These are phyloP conservation scores for Echinops telfairi DNA, from an alignment of 2,113 vertebrate species.

Conservation along the genomic window DNA sequence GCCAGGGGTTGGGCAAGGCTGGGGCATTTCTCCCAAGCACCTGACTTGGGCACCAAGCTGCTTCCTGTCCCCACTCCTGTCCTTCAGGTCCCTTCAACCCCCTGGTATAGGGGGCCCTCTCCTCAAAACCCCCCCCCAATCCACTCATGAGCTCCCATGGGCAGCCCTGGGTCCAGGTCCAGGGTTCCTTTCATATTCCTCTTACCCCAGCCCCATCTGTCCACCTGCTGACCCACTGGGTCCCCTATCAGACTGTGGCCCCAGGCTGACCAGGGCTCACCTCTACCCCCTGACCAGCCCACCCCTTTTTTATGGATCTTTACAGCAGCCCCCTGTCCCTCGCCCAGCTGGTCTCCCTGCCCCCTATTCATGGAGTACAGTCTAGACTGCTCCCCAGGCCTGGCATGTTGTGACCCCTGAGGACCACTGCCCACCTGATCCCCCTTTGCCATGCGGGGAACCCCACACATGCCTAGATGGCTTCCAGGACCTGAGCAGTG, in stretches of 20 bases:
- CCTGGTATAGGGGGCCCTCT: background rate
- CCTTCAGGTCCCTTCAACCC: rapidly evolving
- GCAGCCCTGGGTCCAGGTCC: rapidly evolving
- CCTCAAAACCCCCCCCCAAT: background rate
- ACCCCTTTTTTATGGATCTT: background rate
- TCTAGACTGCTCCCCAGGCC: background rate
- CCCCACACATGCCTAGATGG: rapidly evolving
- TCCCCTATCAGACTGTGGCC: background rate
- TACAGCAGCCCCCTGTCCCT: background rate
- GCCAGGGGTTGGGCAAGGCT: too few species aligned
- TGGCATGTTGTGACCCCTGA: rapidly evolving
- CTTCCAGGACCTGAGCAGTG: background rate
- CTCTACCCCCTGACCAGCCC: background rate
- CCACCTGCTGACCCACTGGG: background rate
- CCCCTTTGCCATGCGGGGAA: background rate
- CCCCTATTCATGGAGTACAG: background rate
- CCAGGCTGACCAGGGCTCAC: rapidly evolving
- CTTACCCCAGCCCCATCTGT: too few species aligned
- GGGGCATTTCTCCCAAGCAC: background rate
- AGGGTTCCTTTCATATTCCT: background rate
- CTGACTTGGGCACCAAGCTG: background rate
- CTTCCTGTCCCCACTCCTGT: rapidly evolving
- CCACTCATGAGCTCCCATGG: background rate
- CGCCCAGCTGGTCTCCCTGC: background rate
- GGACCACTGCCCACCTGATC: too few species aligned